Percentiles rank a stretch among this genome's conserved stretches.
phyloP scores from a whole-genome alignment of 2,797 vertebrate species.

The Sternarchorhynchus goeldii region DNA sequence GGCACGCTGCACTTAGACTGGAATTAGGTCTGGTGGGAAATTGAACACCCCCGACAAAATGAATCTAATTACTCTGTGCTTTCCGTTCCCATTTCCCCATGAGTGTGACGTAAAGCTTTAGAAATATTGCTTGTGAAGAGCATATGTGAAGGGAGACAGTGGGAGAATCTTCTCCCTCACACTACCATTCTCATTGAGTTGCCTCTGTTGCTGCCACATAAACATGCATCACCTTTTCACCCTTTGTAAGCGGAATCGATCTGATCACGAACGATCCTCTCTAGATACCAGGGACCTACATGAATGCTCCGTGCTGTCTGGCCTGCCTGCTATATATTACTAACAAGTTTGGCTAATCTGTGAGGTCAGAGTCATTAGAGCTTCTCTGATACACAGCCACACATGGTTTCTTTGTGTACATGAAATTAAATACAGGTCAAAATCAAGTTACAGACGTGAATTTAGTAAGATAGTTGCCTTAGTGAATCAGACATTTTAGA shows the following conservation, averaged over 20 bases:
- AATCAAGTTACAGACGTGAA: neutral
- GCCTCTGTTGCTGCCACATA: slow-evolving; percentile 15
- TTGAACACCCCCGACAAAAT: slow-evolving; percentile 40
- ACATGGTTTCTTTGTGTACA: slow-evolving; percentile 13
- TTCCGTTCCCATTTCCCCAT: slow-evolving; percentile 27
- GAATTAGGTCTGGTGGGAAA: slow-evolving; percentile 53
- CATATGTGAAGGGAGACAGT: slow-evolving; percentile 6
- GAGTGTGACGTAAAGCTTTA: slow-evolving; percentile 34
- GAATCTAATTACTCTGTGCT: slow-evolving; percentile 44
- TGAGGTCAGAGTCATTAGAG: slow-evolving; percentile 22
- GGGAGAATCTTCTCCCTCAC: neutral
- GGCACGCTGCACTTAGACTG: slow-evolving; percentile 43
- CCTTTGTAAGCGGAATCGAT: slow-evolving; percentile 40
- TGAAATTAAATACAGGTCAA: neutral
- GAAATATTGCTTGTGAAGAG: slow-evolving; percentile 40
- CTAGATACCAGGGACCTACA: slow-evolving; percentile 21
- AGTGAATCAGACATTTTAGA: neutral
- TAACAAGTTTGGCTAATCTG: slow-evolving; percentile 23
- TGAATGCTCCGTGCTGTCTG: slow-evolving; percentile 16
- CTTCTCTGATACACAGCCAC: neutral
- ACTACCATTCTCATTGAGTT: slow-evolving; percentile 1
- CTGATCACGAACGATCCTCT: slow-evolving; percentile 16
- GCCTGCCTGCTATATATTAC: slow-evolving; percentile 16
- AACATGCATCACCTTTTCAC: slow-evolving; percentile 45
- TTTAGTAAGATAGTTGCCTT: neutral